These are phyloP conservation scores for Octodon degus DNA, from an alignment of 2,113 vertebrate species.

Conservation along the genomic window DNA sequence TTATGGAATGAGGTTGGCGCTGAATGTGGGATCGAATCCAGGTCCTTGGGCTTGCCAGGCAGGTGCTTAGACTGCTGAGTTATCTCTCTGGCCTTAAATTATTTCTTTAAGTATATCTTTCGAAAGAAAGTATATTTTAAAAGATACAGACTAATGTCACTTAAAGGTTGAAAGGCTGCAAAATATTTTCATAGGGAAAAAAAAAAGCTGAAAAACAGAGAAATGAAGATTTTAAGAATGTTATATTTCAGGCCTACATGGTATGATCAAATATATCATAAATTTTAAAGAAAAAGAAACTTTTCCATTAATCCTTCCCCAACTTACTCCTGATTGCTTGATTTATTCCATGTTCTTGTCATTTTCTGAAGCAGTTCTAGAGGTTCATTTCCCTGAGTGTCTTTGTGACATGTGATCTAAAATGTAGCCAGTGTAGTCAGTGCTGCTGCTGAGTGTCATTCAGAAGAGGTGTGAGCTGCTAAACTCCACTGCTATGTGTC, in stretches of 20 bases:
- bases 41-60: no score
- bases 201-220: background rate
- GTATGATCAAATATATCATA: background rate
- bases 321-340: background rate
- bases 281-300: background rate
- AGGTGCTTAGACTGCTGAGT: no score
- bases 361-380: background rate
- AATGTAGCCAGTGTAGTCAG: no score
- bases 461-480: background rate
- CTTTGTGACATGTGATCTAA: background rate
- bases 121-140: background rate
- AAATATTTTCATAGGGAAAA: conserved; percentile 27
- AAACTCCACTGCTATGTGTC: background rate
- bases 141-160: background rate
- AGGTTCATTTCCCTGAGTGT: background rate
- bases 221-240: background rate
- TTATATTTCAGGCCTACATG: background rate
- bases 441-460: no score
- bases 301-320: background rate
- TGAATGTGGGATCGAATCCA: no score
- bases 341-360: background rate
- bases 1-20: no score
- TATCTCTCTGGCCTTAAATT: background rate
- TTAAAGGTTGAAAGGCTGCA: background rate
- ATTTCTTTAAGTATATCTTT: background rate